A percentile compares a stretch with the other conserved stretches of the same genome.
phyloP scores from a whole-genome alignment of 2,888 invertebrate genomes.

The Vandiemenella viatica region DNA sequence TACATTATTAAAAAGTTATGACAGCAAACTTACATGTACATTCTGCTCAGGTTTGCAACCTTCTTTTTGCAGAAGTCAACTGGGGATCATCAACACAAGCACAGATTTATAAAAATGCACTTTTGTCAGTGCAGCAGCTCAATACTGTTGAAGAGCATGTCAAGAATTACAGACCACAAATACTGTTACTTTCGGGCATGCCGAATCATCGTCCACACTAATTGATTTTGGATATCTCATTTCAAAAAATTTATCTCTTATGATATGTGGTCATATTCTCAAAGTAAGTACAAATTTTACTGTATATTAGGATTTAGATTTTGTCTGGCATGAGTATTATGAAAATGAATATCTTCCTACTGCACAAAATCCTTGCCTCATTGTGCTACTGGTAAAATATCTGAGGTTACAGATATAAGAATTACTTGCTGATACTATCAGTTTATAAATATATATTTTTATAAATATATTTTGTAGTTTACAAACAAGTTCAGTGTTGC shows the following conservation, averaged over 20 bases:
- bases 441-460: neutral
- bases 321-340: no score
- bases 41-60: neutral
- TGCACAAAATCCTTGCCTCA: no score
- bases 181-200: constrained; percentile 75
- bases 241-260: constrained; percentile 80
- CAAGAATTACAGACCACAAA: constrained; percentile 79
- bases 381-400: no score
- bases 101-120: constrained; percentile 85
- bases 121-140: constrained; percentile 75
- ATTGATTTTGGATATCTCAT: constrained; percentile 84
- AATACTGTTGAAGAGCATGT: constrained; percentile 89
- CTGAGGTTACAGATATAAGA: no score
- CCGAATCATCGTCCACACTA: constrained; percentile 76
- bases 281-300: constrained; percentile 37
- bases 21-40: neutral
- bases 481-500: no score
- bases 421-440: neutral
- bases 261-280: constrained; percentile 85
- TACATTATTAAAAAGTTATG: no score
- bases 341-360: no score
- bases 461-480: neutral
- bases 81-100: constrained; percentile 98
- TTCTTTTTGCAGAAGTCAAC: constrained; percentile 60
- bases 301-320: neutral